Base-by-base conservation (phyloP, 1,140 invertebrate species). In the Odontomachus brunneus region DNA sequence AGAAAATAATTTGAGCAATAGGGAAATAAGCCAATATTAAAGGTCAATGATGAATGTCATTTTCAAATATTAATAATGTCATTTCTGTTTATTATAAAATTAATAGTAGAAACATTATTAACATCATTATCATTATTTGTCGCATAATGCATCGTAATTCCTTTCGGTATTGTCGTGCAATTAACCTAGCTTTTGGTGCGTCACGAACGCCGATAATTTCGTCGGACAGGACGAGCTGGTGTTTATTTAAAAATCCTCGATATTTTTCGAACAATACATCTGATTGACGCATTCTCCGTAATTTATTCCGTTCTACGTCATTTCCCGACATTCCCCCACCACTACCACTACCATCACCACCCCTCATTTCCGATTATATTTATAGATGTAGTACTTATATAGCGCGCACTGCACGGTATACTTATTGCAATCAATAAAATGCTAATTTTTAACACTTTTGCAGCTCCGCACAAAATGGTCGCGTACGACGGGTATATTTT, bases 381-480 rank as follows among this genome's bases (percentile, higher is more conserved):
- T 92, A 92, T 90, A 91, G 87, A 85, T 84, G 88, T 87, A 88
- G 85, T 87, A 75, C 87, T 85, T 90, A 87, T 91, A 90, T 90
- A 90, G 84, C 87, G 19, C 67, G 80, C 69, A 87, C 44, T 63
- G 33, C 71, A 33, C 65, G 65, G 69, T 76, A 85, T 88, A 88
- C 84, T 89, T 89, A 88, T 91, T 89, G 91, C 89, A 94, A 94
- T 94, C 94, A 93, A 94, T 94, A 94, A 94, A 94, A 93, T 93
- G 94, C 93, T 94, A 94, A 94, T 94, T 94, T 93, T 94, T 94
- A 92, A 92, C 91, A 93, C 91, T 93, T 92, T 93, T 92, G 89
- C 85, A 90, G 88, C 88, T 81, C 78, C 84, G 85, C 75, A 73
- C 84, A 90, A 90, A 91, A 89, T 89, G 88, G 83, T 85, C 82